Evolutionary conservation across 2,888 invertebrate genomes (phyloP).

Genomic region (Dexiosoma caninum): DNA sequence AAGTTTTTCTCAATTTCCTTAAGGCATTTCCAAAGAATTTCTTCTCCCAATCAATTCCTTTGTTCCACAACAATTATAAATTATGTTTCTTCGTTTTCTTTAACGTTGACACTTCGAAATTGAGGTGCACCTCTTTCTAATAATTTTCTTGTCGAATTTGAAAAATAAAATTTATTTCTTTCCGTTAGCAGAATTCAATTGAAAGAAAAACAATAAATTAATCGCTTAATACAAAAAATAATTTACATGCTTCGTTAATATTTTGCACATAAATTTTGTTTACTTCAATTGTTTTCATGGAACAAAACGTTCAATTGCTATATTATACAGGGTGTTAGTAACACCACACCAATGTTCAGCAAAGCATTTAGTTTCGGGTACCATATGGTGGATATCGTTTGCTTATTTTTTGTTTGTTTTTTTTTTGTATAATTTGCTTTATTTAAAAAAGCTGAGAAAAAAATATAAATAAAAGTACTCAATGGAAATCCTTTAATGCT

Average conservation of each 20-base stretch:
- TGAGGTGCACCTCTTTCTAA: conserved; percentile 30
- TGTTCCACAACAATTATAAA: conserved; percentile 57
- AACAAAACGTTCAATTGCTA: conserved; percentile 34
- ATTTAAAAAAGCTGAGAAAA: neutral
- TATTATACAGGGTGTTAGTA: conserved; percentile 37
- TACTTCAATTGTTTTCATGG: conserved; percentile 32
- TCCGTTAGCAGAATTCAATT: neutral
- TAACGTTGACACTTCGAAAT: neutral
- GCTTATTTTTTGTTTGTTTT: no score
- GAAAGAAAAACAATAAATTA: conserved; percentile 54
- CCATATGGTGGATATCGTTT: conserved; percentile 18
- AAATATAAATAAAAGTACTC: neutral
- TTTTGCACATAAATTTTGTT: conserved; percentile 48
- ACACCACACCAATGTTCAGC: conserved; percentile 1
- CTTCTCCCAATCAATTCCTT: conserved; percentile 10
- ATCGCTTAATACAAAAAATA: conserved; percentile 61
- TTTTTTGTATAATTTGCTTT: neutral
- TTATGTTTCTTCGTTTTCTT: conserved; percentile 54
- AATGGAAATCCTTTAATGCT: conserved; percentile 15
- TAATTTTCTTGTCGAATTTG: conserved; percentile 15
- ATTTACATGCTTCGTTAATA: conserved; percentile 63
- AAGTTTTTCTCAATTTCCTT: neutral
- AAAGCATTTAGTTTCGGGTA: neutral
- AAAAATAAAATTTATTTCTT: neutral
- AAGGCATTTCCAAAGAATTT: neutral